Percentiles rank a stretch among this genome's conserved stretches.
Conservation (phyloP, 2,888 invertebrate genomes). For the Apamea sordens region DNA sequence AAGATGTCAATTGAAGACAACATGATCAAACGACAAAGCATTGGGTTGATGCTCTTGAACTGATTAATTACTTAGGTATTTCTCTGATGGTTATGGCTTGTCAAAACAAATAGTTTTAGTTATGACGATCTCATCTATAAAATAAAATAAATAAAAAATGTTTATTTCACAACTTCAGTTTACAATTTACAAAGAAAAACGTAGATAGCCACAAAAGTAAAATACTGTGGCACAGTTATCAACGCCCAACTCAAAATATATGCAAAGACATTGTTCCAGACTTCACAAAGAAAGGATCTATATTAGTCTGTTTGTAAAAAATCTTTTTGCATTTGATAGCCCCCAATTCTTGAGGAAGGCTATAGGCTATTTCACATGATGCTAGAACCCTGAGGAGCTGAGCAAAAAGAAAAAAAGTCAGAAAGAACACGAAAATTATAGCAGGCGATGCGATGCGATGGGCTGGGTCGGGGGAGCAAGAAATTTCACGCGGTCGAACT, state of each 20-base stretch:
- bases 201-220: too few species aligned
- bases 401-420: background rate
- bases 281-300: too few species aligned
- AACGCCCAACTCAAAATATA: too few species aligned
- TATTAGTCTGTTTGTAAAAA: too few species aligned
- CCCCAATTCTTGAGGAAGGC: too few species aligned
- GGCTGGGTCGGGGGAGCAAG: background rate
- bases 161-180: too few species aligned
- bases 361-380: too few species aligned
- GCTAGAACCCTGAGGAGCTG: too few species aligned
- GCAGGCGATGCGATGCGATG: background rate
- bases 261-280: too few species aligned
- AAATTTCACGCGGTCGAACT: background rate
- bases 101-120: background rate
- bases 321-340: background rate
- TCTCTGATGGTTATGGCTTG: background rate
- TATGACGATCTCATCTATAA: background rate
- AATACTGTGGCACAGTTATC: too few species aligned
- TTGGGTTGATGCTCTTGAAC: conserved; percentile 17
- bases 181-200: too few species aligned
- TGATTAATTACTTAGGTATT: conserved; percentile 5
- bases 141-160: too few species aligned
- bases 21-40: conserved; percentile 24
- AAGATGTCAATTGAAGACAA: conserved; percentile 55
- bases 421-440: background rate